A percentile compares a stretch with the other conserved stretches of the same genome.
These are phyloP conservation scores for Aurelia sp. DNA, from an alignment of 30 jellyfish, hydroid and myxozoan species.

Conservation along the genomic window DNA sequence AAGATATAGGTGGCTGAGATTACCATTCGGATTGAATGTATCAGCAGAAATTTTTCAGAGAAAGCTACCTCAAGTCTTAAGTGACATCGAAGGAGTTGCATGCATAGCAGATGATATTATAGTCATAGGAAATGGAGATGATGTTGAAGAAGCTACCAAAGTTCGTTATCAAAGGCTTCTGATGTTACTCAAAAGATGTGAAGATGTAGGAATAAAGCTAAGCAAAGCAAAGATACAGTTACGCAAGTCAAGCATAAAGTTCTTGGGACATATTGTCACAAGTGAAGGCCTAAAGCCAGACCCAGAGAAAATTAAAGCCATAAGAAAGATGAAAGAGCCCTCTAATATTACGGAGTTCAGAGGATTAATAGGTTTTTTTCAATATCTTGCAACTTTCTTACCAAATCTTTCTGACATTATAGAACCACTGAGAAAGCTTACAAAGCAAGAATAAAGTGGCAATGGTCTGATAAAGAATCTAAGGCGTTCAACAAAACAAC, in stretches of 20 bases:
- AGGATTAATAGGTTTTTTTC: conserved; percentile 59
- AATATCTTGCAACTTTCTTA: conserved; percentile 56
- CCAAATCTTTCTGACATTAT: conserved; percentile 53
- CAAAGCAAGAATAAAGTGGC: conserved; percentile 60
- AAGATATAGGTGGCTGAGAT: conserved; percentile 51
- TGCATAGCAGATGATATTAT: too few relatives aligned
- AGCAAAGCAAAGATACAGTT: conserved; percentile 49
- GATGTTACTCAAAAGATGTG: conserved; percentile 29
- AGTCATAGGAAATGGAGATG: too few relatives aligned
- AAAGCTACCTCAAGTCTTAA: too few relatives aligned
- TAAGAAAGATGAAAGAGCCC: conserved; percentile 54
- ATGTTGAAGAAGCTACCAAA: background rate
- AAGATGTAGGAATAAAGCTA: conserved; percentile 58
- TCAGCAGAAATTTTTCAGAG: too few relatives aligned
- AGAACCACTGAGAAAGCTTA: conserved; percentile 72
- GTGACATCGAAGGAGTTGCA: too few relatives aligned
- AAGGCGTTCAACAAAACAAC: conserved; percentile 50
- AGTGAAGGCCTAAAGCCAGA: conserved; percentile 71
- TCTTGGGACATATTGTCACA: conserved; percentile 56
- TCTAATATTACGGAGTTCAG: conserved; percentile 42
- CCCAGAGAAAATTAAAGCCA: conserved; percentile 71
- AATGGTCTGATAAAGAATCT: conserved; percentile 41
- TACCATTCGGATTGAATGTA: too few relatives aligned
- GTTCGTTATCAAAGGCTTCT: conserved; percentile 41
- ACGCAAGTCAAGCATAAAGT: conserved; percentile 35